A percentile compares a stretch with the other conserved stretches of the same genome.
Conservation (phyloP, 1,140 invertebrate species). For the Agraylea sexmaculata region DNA sequence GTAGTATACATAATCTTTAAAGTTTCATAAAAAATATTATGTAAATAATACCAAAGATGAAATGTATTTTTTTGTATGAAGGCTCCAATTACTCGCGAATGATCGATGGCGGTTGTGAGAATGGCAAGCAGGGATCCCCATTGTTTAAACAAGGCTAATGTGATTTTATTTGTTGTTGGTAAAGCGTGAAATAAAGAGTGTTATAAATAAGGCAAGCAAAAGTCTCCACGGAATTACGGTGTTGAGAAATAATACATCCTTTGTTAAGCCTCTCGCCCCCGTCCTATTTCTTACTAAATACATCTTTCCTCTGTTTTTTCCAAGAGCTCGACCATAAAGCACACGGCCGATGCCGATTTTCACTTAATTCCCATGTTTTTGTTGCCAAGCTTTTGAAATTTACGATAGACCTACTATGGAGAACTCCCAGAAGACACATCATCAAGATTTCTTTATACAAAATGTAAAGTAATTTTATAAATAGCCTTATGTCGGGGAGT, state of each 20-base stretch:
- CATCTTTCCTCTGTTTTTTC: not conserved
- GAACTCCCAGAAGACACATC: too few relatives aligned
- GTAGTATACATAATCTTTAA: too few relatives aligned
- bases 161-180: slow-evolving; percentile 3
- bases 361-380: slow-evolving; percentile 11
- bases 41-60: too few relatives aligned
- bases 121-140: not conserved
- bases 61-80: too few relatives aligned
- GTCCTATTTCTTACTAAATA: not conserved
- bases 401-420: too few relatives aligned
- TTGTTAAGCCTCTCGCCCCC: not conserved
- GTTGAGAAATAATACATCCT: slow-evolving; percentile 1
- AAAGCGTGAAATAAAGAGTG: not conserved
- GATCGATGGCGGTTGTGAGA: too few relatives aligned
- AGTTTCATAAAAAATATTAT: too few relatives aligned
- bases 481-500: too few relatives aligned
- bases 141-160: slow-evolving; percentile 1
- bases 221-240: slow-evolving; percentile 6
- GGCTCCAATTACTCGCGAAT: too few relatives aligned
- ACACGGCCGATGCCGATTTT: slow-evolving; percentile 1
- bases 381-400: too few relatives aligned
- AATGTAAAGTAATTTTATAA: too few relatives aligned
- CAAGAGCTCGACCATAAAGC: not conserved
- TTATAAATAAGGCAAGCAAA: not conserved
- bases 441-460: too few relatives aligned